phyloP scores from a whole-genome alignment of 2,888 invertebrate species.

The Galerucella nymphaeae region DNA sequence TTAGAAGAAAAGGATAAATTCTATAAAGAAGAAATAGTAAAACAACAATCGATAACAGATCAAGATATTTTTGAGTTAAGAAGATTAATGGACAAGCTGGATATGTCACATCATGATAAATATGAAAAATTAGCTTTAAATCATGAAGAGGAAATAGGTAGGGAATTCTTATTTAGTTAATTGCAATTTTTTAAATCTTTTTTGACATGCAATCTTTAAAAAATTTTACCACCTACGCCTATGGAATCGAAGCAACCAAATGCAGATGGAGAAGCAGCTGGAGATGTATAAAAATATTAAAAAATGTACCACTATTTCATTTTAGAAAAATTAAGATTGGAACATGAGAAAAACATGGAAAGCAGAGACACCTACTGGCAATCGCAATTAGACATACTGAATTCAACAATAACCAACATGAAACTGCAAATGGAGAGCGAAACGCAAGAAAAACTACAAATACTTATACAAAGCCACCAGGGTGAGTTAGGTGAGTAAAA shows the following conservation, averaged over 20 bases:
- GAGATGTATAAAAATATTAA: too few species aligned
- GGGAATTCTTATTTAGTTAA: too few species aligned
- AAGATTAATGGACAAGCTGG: conserved; percentile 77
- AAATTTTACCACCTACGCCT: too few species aligned
- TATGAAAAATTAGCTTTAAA: conserved; percentile 74
- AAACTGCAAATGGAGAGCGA: conserved; percentile 67
- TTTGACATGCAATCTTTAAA: too few species aligned
- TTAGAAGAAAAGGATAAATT: conserved; percentile 73
- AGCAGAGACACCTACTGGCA: conserved; percentile 64
- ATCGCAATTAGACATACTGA: conserved; percentile 62
- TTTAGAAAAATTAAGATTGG: conserved; percentile 62
- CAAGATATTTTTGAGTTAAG: conserved; percentile 77
- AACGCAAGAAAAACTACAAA: conserved; percentile 63
- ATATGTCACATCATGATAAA: conserved; percentile 78
- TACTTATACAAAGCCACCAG: conserved; percentile 70
- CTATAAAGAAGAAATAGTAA: conserved; percentile 68
- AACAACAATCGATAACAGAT: conserved; percentile 74
- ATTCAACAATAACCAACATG: conserved; percentile 64
- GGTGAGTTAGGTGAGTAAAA: conserved; percentile 69
- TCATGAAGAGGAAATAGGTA: conserved; percentile 77
- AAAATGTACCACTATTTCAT: not conserved
- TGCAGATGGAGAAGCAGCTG: too few species aligned
- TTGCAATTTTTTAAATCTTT: too few species aligned
- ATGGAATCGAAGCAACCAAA: too few species aligned
- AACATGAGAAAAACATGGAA: conserved; percentile 61